Conservation (phyloP, 2,113 vertebrate genomes). For the Phylloscopus trochiloides region DNA sequence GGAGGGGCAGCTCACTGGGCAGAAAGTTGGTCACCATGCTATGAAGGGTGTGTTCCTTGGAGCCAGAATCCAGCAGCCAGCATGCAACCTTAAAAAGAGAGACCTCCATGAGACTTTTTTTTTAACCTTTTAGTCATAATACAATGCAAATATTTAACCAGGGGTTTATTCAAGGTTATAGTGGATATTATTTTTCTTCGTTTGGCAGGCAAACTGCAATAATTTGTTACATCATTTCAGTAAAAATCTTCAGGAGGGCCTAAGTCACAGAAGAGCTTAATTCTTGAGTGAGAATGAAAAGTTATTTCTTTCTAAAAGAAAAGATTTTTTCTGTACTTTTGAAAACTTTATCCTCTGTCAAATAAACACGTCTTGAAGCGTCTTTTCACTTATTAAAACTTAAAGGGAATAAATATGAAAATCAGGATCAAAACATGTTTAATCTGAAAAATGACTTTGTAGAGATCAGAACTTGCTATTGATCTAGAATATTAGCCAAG, state of each 20-base stretch:
- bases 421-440: background rate
- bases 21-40: slow-evolving; percentile 89
- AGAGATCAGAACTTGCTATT: background rate
- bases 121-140: background rate
- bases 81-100: slow-evolving; percentile 84
- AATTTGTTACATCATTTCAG: background rate
- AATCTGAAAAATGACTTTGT: background rate
- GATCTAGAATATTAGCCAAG: background rate
- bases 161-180: background rate
- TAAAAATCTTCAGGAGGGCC: background rate
- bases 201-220: background rate
- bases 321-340: background rate
- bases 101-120: background rate
- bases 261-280: background rate
- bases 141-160: background rate
- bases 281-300: background rate
- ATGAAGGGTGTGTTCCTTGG: slow-evolving; percentile 87
- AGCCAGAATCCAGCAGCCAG: slow-evolving; percentile 90
- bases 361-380: background rate
- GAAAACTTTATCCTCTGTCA: background rate
- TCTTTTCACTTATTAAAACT: background rate
- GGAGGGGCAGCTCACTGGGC: slow-evolving; percentile 81
- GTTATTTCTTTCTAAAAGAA: background rate
- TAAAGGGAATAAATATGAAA: background rate
- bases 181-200: background rate